Evolutionary conservation across 2,888 invertebrate species (phyloP).

Genomic region (Eudemis profundana): DNA sequence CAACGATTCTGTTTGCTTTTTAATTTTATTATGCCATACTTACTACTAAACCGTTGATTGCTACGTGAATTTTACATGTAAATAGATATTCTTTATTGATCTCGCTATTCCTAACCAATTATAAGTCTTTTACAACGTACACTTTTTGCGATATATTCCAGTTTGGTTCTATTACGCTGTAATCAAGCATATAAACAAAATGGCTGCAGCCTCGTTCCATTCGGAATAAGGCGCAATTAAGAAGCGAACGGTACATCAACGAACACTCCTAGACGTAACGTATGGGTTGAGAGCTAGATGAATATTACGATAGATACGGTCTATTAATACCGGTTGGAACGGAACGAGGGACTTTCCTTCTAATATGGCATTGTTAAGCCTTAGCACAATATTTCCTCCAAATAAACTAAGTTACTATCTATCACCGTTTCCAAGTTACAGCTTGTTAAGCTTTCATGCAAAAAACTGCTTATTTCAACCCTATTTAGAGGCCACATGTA

Average conservation of each 20-base stretch:
- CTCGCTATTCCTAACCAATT: constrained; percentile 5
- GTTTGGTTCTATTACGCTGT: constrained; percentile 21
- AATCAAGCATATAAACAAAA: constrained; percentile 21
- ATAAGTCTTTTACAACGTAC: constrained; percentile 10
- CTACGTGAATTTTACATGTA: neutral
- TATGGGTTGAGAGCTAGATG: constrained; percentile 28
- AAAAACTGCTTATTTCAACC: too few species aligned
- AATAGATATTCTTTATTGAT: neutral
- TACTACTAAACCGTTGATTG: neutral
- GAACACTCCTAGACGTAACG: constrained; percentile 7
- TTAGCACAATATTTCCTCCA: too few species aligned
- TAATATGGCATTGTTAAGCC: too few species aligned
- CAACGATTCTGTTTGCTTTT: constrained; percentile 16
- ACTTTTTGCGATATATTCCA: constrained; percentile 20
- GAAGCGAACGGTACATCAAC: constrained; percentile 24
- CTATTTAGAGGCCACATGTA: too few species aligned
- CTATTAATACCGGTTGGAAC: too few species aligned
- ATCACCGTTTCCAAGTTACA: too few species aligned
- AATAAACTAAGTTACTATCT: too few species aligned
- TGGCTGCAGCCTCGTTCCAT: constrained; percentile 18
- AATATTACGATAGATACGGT: constrained; percentile 9
- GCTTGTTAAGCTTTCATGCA: too few species aligned
- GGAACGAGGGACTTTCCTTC: too few species aligned
- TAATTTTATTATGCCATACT: constrained; percentile 12
- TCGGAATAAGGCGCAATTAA: constrained; percentile 29